A percentile compares a stretch with the other conserved stretches of the same genome.
Conservation (phyloP, 1,140 invertebrate genomes). For the Camponotus floridanus region DNA sequence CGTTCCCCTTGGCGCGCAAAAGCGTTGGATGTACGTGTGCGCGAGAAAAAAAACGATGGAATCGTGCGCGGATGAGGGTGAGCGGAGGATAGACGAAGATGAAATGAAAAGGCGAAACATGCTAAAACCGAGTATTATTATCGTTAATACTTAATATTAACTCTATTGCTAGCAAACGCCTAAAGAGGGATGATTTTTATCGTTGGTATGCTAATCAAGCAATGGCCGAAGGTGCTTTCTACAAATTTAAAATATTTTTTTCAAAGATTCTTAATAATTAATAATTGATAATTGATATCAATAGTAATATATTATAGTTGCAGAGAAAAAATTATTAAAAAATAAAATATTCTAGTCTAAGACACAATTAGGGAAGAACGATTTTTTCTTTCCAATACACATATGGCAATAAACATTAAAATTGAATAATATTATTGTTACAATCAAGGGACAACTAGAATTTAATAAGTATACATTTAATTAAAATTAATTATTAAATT, state of each 20-base stretch:
- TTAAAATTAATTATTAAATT: conserved; percentile 3
- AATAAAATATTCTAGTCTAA: background rate
- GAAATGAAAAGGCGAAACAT: conserved; percentile 59
- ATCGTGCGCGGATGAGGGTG: background rate
- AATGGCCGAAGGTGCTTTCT: background rate
- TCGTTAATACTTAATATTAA: conserved; percentile 66
- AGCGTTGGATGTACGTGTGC: conserved; percentile 15
- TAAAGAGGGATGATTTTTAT: conserved; percentile 16
- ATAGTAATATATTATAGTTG: background rate
- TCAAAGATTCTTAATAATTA: background rate
- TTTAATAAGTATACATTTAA: background rate
- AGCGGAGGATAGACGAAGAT: conserved; percentile 12
- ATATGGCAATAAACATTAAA: background rate
- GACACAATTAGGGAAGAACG: background rate
- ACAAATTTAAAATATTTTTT: background rate
- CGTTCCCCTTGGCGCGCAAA: conserved; percentile 30
- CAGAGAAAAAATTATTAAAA: background rate
- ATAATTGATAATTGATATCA: background rate
- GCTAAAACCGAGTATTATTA: conserved; percentile 68
- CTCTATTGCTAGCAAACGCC: conserved; percentile 17
- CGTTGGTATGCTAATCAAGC: background rate
- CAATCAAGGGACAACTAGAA: background rate
- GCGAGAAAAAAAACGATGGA: conserved; percentile 42
- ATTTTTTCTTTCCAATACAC: background rate
- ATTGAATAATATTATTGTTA: background rate